Base-by-base conservation (phyloP, 2,888 invertebrate species). In the Dasysyrphus albostriatus region DNA sequence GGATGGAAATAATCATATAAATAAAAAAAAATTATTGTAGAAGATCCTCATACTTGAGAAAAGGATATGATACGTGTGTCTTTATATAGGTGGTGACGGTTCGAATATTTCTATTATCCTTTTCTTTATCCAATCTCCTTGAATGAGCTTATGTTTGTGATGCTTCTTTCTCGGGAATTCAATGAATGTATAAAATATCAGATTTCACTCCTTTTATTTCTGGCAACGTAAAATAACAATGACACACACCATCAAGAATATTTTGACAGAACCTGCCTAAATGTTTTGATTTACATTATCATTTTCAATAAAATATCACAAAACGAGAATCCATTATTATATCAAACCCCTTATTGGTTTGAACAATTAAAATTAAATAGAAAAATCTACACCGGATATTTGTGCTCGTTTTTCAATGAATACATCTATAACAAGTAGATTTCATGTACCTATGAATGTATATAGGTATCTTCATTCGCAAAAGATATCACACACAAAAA, bases 211-310 rank as follows among this genome's bases (percentile, higher is more conserved):
- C 63, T 83, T 73, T 65, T 54, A 63, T 79, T 73, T 59, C 59
- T 47, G 16, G 42, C 32, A 19, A 59, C 5, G 3, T 12, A 5
- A 65, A 9, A 24, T 19, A 39, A 29, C 63, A 70, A 63, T 80
- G 72, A 84, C 69, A 84, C 39, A 80, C 34, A 49, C 19, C 44
- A 29, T 8, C 6, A 9, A 29, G 6, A n/a, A 49, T 39, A 63
- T 67, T 85, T 59, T 85, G 77, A 85, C 77, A 77, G 63, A 37
- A 58, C 56, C 54, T 73, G 85, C 77, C 85, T 16, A 82, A 85
- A 85, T 85, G 69, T 85, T 85, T 85, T 85, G 85, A 82, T 81
- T 77, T 63, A 14, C 24, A 67, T 75, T 75, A 19, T 70, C 24
- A 58, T 24, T 70, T 19, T 14, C 0, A 34, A n/a, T 32, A 54